These are phyloP conservation scores for Eretmocerus hayati DNA, from an alignment of 2,888 invertebrate species.

Conservation along the genomic window DNA sequence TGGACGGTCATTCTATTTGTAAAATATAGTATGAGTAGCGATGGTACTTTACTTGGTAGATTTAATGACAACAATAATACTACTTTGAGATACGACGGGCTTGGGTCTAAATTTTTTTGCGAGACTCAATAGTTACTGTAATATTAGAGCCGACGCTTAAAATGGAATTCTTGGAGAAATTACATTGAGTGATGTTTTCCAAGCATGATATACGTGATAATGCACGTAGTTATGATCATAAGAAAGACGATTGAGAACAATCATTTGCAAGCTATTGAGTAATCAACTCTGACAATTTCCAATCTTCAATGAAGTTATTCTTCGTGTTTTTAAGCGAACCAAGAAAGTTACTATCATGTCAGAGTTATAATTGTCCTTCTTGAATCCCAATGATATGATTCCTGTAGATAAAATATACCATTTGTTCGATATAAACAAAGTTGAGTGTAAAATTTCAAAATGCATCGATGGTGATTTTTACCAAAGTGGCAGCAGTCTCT, in stretches of 20 bases:
- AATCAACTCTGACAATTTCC: conserved; percentile 14
- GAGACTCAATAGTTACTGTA: too few species aligned
- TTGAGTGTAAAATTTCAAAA: conserved; percentile 22
- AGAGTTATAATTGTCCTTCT: conserved; percentile 16
- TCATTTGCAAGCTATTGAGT: conserved; percentile 18
- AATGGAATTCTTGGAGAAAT: too few species aligned
- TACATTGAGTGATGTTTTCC: too few species aligned
- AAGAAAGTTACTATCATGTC: conserved; percentile 17
- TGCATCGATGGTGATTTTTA: conserved; percentile 32
- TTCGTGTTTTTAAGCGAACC: conserved; percentile 14
- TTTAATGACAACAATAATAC: conserved; percentile 31
- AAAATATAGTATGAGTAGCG: conserved; percentile 34
- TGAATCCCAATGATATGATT: conserved; percentile 13
- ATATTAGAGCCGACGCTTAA: too few species aligned
- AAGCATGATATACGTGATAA: too few species aligned
- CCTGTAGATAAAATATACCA: conserved; percentile 15
- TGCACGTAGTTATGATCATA: too few species aligned
- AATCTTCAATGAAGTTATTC: conserved; percentile 9
- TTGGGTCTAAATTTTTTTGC: conserved; percentile 17
- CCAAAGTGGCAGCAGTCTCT: conserved; percentile 28
- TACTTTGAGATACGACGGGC: conserved; percentile 22
- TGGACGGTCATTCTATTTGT: conserved; percentile 33
- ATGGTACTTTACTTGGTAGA: conserved; percentile 30
- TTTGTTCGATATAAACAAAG: conserved; percentile 24
- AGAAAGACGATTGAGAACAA: conserved; percentile 15